Conservation (phyloP, 1,140 invertebrate species). For the Platyscapa corneri region DNA sequence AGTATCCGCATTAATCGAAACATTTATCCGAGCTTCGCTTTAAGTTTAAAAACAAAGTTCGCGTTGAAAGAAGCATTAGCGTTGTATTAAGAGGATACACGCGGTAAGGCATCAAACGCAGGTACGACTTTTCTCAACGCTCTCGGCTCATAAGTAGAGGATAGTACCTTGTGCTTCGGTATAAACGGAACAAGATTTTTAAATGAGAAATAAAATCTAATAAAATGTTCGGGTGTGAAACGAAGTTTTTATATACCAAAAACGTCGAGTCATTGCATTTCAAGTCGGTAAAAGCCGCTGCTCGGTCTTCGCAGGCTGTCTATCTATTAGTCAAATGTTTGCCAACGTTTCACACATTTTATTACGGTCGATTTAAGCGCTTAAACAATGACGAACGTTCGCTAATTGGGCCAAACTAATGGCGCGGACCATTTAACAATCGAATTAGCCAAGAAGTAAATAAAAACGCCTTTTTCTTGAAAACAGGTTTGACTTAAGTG, state of each 20-base stretch:
- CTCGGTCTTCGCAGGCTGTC: background rate
- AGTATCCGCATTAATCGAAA: no score
- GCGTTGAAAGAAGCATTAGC: no score
- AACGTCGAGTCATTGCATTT: conserved; percentile 16
- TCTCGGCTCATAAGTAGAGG: no score
- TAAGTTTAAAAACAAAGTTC: no score
- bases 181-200: background rate
- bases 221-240: background rate
- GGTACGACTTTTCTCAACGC: no score
- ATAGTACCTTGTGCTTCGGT: no score
- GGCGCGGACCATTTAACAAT: background rate
- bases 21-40: no score
- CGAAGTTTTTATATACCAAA: background rate
- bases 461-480: background rate
- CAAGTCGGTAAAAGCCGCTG: background rate
- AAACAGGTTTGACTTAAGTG: background rate
- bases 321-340: conserved; percentile 12
- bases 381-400: background rate
- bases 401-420: background rate
- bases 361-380: background rate
- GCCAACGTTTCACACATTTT: background rate
- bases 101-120: no score
- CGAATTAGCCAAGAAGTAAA: background rate
- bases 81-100: no score
- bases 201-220: background rate